Conservation (phyloP, 2,797 vertebrate species). For the Pteronotus mesoamericanus region DNA sequence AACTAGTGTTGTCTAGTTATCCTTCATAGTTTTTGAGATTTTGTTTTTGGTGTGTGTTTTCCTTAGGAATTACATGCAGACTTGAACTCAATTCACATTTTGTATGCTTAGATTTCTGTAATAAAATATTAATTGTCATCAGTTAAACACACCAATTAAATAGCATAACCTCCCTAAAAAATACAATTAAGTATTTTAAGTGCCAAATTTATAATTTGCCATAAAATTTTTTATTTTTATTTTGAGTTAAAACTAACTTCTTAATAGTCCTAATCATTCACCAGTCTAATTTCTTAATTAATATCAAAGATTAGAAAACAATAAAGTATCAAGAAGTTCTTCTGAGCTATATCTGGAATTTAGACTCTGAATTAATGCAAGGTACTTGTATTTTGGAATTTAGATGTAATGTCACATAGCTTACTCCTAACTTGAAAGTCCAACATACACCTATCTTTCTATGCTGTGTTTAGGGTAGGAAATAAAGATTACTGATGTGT, state of each 20-base stretch:
- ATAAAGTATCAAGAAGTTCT: background rate
- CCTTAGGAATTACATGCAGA: background rate
- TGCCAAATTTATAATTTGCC: background rate
- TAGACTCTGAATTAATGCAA: constrained; percentile 1
- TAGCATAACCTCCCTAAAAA: background rate
- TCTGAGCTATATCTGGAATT: background rate
- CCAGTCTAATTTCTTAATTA: background rate
- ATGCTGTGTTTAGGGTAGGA: background rate
- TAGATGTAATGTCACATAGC: background rate
- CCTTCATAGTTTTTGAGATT: background rate
- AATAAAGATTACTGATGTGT: background rate
- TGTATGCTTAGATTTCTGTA: background rate
- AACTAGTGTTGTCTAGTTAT: background rate
- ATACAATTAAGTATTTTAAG: background rate
- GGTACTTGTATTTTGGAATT: background rate
- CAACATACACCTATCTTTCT: background rate
- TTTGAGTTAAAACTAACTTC: background rate
- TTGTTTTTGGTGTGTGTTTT: background rate
- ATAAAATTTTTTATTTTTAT: background rate
- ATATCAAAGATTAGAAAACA: background rate
- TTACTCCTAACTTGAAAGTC: background rate
- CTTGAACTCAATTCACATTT: background rate
- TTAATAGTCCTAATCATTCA: background rate
- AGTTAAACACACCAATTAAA: background rate
- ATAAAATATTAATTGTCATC: background rate